Conservation (phyloP, 2,113 vertebrate species). For the Cynopterus brachyotis region DNA sequence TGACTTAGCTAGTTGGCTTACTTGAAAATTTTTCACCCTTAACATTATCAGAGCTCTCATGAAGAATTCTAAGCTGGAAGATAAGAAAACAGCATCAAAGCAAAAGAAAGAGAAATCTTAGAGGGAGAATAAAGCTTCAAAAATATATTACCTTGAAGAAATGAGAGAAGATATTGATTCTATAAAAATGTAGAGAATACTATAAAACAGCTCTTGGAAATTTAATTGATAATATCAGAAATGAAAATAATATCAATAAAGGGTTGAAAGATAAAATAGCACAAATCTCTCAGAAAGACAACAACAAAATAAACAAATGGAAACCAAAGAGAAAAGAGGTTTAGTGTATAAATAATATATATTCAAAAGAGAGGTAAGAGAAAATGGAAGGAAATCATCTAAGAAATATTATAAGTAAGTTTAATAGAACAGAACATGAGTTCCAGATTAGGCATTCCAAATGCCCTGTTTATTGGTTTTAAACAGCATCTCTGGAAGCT, state of each 20-base stretch:
- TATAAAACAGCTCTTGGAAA: neutral
- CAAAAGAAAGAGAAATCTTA: neutral
- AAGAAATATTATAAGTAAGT: neutral
- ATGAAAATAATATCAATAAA: neutral
- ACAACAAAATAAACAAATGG: neutral
- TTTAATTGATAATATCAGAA: neutral
- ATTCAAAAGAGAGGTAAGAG: neutral
- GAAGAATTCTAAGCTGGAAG: neutral
- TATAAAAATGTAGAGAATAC: neutral
- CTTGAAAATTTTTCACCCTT: too few relatives aligned
- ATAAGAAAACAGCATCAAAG: neutral
- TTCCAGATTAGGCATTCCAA: neutral
- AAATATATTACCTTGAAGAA: neutral
- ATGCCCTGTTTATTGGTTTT: neutral
- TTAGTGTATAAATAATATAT: neutral
- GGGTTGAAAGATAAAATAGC: neutral
- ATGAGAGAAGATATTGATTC: neutral
- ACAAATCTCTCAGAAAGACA: neutral
- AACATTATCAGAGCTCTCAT: neutral
- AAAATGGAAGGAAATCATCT: neutral
- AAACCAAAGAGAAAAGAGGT: neutral
- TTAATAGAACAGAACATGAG: neutral
- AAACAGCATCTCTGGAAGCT: neutral
- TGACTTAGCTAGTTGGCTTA: too few relatives aligned
- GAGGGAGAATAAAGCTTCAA: neutral